Percentiles rank a stretch among this genome's conserved stretches.
phyloP scores from a whole-genome alignment of 1,140 invertebrate genomes.

The Tyrophagus putrescentiae region DNA sequence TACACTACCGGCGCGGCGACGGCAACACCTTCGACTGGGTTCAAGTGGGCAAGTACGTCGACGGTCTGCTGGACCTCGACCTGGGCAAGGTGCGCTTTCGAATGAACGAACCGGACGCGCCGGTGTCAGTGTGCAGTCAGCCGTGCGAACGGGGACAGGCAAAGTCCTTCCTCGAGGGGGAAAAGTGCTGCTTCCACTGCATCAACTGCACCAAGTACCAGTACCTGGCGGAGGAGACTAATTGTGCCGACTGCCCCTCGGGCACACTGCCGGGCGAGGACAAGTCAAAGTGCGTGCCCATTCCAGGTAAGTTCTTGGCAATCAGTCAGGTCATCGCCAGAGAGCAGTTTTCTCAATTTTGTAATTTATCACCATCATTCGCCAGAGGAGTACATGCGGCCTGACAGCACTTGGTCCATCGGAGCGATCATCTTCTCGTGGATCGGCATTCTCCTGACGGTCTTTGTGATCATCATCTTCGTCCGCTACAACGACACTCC shows the following conservation, averaged over 20 bases:
- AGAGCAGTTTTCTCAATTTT: no score
- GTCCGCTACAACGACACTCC: conserved; percentile 64
- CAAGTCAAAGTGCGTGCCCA: conserved; percentile 53
- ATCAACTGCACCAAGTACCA: conserved; percentile 82
- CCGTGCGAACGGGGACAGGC: conserved; percentile 71
- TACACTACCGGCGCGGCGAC: conserved; percentile 73
- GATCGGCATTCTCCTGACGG: conserved; percentile 35
- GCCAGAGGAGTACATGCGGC: conserved; percentile 56
- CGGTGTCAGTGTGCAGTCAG: conserved; percentile 81
- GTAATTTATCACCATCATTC: background rate
- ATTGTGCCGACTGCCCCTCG: conserved; percentile 59
- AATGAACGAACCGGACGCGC: conserved; percentile 50
- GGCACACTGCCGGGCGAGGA: conserved; percentile 62
- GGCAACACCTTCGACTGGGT: conserved; percentile 38
- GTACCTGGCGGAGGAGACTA: conserved; percentile 61
- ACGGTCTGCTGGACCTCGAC: conserved; percentile 59
- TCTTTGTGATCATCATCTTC: conserved; percentile 43
- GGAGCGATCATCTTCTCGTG: conserved; percentile 50
- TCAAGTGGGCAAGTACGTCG: conserved; percentile 55
- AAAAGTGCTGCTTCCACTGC: conserved; percentile 90
- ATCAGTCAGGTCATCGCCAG: background rate
- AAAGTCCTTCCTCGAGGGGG: conserved; percentile 75
- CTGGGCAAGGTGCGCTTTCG: conserved; percentile 38
- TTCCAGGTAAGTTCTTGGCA: conserved; percentile 38
- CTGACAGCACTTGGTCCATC: conserved; percentile 58